Evolutionary conservation across 2,797 vertebrate species (phyloP), one percentile per base, ranked within the genome.

Genomic region (Lithobates pipiens): DNA sequence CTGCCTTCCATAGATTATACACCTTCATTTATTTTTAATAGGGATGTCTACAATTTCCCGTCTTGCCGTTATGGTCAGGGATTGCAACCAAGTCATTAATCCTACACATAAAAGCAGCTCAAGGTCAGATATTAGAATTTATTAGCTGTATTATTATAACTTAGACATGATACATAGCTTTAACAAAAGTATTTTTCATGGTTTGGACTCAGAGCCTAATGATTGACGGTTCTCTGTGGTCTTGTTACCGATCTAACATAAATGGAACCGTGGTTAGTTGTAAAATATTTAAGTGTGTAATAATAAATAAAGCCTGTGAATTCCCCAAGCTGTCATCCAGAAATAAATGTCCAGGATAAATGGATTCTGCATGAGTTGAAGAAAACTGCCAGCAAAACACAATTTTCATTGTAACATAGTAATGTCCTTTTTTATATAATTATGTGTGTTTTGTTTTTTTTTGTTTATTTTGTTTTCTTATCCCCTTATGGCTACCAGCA

Each of bases 41-140:
- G 23, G 36, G 34, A 50, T 21, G 84, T 76, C 77, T 34, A 61
- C 39, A 42, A 54, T 42, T 71, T 76, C 25, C 50, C 11, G 67
- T 72, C 79, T 77, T 39, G 29, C 85, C 36, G 54, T 27, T 50
- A 69, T 46, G 68, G 57, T 9, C 74, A 27, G 34, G 32, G 57
- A 72, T 83, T 16, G 69, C 68, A 11, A n/a, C 36, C 23, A 11
- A 25, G 11, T 34, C 18, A 77, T 65, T 27, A 71, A 69, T 85
- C 67, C 54, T 68, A n/a, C 15, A 32, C 54, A 63, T 73, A 78
- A 74, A 23, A 57, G 74, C 39, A 21, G 57, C 29, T 36, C 67
- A 86, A 83, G 85, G 85, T 83, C 75, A 77, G n/a, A 74, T 71
- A 46, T 77, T 39, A 71, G 15, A 61, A 70, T 78, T 63, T 77